Base-by-base conservation (phyloP, 2,113 vertebrate genomes). In the Entosphenus tridentatus region DNA sequence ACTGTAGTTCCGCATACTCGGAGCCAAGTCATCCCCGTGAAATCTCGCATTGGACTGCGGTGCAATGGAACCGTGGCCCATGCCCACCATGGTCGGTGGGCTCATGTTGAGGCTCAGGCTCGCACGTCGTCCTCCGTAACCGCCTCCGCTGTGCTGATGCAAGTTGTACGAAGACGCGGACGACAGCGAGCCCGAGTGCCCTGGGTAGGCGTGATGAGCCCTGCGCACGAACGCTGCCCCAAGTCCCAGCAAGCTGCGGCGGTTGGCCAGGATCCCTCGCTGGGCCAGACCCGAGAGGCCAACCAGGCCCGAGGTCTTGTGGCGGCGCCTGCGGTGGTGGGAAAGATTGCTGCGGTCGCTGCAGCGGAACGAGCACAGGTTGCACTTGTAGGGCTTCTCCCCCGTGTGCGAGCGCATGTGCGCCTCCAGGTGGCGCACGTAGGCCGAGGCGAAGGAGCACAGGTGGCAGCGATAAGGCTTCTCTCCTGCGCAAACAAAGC, bases 351-450 rank as follows among this genome's bases (percentile, higher is more conserved):
- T 98, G 58, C 92, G 86, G 76, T 98, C 93, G 8, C 93, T 97
- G 80, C 93, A 98, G 77, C 92, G 89, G 77, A 98, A 98, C 58
- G 92, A 90, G 75, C 93, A 98, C 69, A 98, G 75, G 77, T 98
- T 92, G 69, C 92, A 98, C 74, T 98, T 98, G 76, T 98, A 98
- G 1, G 93, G 93, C 79, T 97, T 98, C 75, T 98, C 93, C 1
- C 93, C 93, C 0, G 93, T 97, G 76, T 98, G 93, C 1, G 93
- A 98, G 5, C 92, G 79, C 93, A 98, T 98, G 73, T 98, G 93
- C 4, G 93, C 92, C 77, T 98, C 93, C 74, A 98, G 81, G 73
- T 98, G 93, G 67, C 93, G 93, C 78, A 96, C 93, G 0, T 98
- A 98, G 18, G 93, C 93, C 8, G 93, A 98, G 11, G 92, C 93